phyloP scores from a whole-genome alignment of 2,113 vertebrate species.

The Tetraodon nigroviridis region DNA sequence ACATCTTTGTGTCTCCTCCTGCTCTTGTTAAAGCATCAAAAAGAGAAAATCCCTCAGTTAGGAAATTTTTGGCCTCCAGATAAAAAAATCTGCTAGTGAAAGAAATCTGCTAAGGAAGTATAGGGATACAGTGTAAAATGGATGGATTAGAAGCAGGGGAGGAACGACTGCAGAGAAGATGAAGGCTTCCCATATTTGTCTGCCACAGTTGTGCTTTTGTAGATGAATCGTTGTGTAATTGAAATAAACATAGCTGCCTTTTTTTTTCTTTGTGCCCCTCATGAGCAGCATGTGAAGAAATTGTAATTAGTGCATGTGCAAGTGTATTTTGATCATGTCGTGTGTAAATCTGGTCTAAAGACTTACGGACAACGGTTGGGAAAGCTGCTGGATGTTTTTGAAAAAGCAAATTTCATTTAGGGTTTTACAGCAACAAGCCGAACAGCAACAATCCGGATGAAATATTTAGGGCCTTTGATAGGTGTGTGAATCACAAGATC shows the following conservation, averaged over 20 bases:
- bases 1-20: conserved; percentile 28
- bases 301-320: no score
- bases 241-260: no score
- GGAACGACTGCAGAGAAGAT: conserved; percentile 13
- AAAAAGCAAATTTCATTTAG: background rate
- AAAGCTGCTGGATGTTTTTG: background rate
- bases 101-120: conserved; percentile 15
- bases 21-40: conserved; percentile 38
- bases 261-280: no score
- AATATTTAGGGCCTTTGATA: no score
- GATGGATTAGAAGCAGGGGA: background rate
- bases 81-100: conserved; percentile 24
- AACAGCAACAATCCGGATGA: no score
- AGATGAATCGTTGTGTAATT: no score
- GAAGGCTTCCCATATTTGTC: background rate
- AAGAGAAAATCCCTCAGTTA: conserved; percentile 39
- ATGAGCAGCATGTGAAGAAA: no score
- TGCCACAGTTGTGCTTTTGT: background rate
- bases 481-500: no score
- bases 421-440: no score
- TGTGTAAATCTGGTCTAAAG: no score
- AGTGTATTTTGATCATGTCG: no score
- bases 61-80: conserved; percentile 23
- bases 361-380: background rate
- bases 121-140: conserved; percentile 13